Evolutionary conservation across 2,888 invertebrate genomes (phyloP), one percentile per base, ranked within the genome.

Genomic region (Crocallis elinguaria): DNA sequence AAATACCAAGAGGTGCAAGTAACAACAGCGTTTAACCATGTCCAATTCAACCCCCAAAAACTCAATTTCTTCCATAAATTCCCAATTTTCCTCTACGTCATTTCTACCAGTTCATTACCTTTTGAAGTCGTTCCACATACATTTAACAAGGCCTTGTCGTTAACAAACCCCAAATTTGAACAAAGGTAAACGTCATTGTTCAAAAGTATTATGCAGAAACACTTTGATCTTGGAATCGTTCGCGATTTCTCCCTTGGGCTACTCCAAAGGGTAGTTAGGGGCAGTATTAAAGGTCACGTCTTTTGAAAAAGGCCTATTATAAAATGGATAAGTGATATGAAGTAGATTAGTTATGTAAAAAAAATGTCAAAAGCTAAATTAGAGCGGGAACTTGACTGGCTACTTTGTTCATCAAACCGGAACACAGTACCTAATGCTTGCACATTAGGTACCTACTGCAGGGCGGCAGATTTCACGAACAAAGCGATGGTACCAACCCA

Each of bases 201-300:
- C 42, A 37, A 21, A 54, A 53, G 67, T 66, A 65, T 67, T 56
- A 59, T 64, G 61, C 57, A 35, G 57, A 59, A 72, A 60, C 66
- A 68, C 75, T 76, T 69, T 72, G 76, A 79, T 77, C 77, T 67
- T 53, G 48, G 62, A 71, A 76, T 70, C 73, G 70, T 59, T 65
- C 64, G 65, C 69, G 71, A 71, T 70, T 63, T 65, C 65, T 41
- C 45, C 57, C 49, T 36, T 45, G 37, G 53, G 30, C n/a, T n/a
- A 21, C 33, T 23, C 27, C 8, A 14, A 38, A 9, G 19, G 12
- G 12, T 7, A 1, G 6, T n/a, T 9, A 7, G 1, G 23, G 0
- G n/a, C 51, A 51, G 51, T 45, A 35, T 7, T 7, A 19, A 0
- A 39, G 13, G 8, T 41, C 19, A 5, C 23, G 3, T 16, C 6